These are phyloP conservation scores for Listronotus bonariensis DNA, from an alignment of 1,140 invertebrate species.

Conservation along the genomic window DNA sequence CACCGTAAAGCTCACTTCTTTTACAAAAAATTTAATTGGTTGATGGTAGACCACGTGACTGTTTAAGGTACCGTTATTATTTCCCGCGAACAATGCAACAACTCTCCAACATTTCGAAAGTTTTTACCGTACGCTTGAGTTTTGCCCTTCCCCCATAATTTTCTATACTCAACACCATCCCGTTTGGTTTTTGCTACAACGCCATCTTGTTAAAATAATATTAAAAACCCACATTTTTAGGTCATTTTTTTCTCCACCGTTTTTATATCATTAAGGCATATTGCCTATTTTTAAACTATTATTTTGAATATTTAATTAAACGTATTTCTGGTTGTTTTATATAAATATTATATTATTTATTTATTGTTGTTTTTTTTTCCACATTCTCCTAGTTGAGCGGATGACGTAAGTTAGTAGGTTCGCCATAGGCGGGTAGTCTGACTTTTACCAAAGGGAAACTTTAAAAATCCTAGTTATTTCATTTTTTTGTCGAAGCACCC, in stretches of 20 bases:
- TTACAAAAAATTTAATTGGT: conserved; percentile 6
- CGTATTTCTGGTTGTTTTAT: too few species aligned
- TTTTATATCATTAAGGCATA: too few species aligned
- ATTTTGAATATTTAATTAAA: too few species aligned
- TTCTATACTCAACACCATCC: conserved; percentile 31
- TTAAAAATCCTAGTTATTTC: too few species aligned
- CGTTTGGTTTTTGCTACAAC: conserved; percentile 29
- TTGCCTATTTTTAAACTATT: too few species aligned
- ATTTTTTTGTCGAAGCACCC: too few species aligned
- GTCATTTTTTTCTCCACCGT: background rate
- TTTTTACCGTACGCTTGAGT: conserved; percentile 26
- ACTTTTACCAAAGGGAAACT: too few species aligned
- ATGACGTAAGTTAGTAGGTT: too few species aligned
- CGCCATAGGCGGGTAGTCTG: too few species aligned
- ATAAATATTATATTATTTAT: too few species aligned
- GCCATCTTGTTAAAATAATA: conserved; percentile 12
- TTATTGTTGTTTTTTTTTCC: too few species aligned
- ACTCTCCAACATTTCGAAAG: conserved; percentile 29
- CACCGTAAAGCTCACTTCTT: background rate
- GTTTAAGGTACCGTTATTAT: conserved; percentile 3
- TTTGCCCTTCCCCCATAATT: conserved; percentile 30
- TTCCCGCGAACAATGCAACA: conserved; percentile 2
- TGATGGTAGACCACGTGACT: conserved; percentile 10
- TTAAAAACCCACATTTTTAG: conserved; percentile 4
- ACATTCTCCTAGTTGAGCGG: too few species aligned